phyloP scores from a whole-genome alignment of 2,113 vertebrate species.

The Ceuthmochares aereus region DNA sequence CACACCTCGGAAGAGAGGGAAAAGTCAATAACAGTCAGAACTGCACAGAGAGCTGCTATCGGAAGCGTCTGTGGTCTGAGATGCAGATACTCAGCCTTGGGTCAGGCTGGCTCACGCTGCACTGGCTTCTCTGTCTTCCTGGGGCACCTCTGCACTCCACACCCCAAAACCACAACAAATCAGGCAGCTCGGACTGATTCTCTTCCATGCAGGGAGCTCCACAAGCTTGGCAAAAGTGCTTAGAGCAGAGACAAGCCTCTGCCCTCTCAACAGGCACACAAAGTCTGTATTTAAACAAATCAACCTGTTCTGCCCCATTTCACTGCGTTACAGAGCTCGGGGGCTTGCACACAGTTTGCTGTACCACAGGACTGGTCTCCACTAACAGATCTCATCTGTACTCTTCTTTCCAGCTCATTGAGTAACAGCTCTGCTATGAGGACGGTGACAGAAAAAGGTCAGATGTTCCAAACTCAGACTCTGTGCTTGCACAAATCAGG shows the following conservation, averaged over 20 bases:
- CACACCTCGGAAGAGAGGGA: background rate
- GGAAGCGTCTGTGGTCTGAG: background rate
- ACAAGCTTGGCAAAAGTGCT: background rate
- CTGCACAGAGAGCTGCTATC: accelerated
- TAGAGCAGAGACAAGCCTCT: background rate
- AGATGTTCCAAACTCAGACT: background rate
- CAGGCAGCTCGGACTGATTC: background rate
- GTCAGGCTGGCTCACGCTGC: background rate
- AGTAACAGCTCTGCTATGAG: background rate
- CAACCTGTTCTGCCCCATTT: background rate
- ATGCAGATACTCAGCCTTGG: background rate
- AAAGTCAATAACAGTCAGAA: background rate
- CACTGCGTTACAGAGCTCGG: accelerated
- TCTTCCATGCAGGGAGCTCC: background rate
- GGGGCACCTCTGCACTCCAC: background rate
- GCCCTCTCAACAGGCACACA: background rate
- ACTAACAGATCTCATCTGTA: background rate
- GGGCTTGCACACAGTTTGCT: background rate
- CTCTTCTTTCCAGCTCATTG: background rate
- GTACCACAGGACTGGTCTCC: background rate
- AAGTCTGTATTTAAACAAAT: background rate
- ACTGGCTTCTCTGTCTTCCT: background rate
- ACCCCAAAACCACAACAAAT: background rate
- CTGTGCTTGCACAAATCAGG: background rate
- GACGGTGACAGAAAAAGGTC: background rate